Base-by-base conservation (phyloP, 2,797 vertebrate species). In the Alectoris magna region DNA sequence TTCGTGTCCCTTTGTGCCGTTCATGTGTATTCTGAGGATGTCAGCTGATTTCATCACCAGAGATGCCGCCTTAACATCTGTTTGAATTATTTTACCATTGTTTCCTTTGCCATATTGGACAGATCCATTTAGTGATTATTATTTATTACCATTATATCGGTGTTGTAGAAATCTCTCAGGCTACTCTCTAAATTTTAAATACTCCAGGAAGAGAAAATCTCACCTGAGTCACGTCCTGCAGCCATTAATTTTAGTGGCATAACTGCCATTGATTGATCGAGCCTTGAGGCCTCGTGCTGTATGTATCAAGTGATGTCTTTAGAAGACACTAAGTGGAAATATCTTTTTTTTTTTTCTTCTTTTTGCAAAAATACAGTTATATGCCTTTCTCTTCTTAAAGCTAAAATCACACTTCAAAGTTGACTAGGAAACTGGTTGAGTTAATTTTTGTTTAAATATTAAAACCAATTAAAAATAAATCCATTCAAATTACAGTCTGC, bases 101-200 rank as follows among this genome's bases (percentile, higher is more conserved):
- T 53, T 48, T 63, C 59, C 48, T 86, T 70, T 82, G 39, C 19
- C 6, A 14, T 14, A 11, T 36, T 59, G 39, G 64, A 82, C 81
- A 88, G 66, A 66, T 18, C 38, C 43, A 56, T 68, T 85, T 89
- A 67, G 46, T 64, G 31, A 21, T 39, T 66, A 67, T 85, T 92
- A 84, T 94, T 93, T 93, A 88, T 91, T 92, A 79, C 79, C 72
- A 8, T 90, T 76, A 11, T 75, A 53, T 90, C 83, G 79, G 82
- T 91, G 43, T 70, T 78, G 71, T 92, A 71, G 39, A 68, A 81
- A 27, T 79, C 27, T 86, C 80, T 46, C 49, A 64, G 77, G 68
- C 44, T 87, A 84, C 85, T 86, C 88, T 92, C 95, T 92, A 86
- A 84, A 84, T 86, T 85, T 92, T 88, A 91, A 94, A 73, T 82